Evolutionary conservation across 1,140 invertebrate species (phyloP), one percentile per base, ranked within the genome.

Genomic region (Lepidurus arcticus): DNA sequence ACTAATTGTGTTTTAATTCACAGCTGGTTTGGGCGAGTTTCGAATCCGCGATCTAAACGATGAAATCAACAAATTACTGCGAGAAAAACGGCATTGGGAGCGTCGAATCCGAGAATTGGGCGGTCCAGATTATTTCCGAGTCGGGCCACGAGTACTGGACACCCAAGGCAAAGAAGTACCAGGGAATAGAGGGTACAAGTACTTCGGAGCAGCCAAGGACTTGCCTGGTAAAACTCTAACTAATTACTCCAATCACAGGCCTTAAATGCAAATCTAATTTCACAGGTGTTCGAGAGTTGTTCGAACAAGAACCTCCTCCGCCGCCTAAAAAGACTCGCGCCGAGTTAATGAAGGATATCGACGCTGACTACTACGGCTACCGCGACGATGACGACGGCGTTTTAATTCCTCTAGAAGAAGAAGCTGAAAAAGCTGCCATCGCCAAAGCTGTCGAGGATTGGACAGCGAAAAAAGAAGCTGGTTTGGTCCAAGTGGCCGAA

Each of bases 191-290:
- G 98, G 98, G 0, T 99, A 99, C 84, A 98, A 99, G 87, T 99
- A 99, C 87, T 99, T 99, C 87, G 98, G 98, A 77, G 98, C 98
- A 45, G 97, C 98, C 0, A 98, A 98, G 86, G 97, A 99, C 87
- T 87, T 99, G 81, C 98, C 98, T 24, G 93, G 90, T 90, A 84
- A 81, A 75, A 73, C 7, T 75, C 7, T 75, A 44, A 34, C 2
- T 65, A 6, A n/a, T 65, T 7, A 65, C 45, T 47, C 45, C 4
- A 5, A 11, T 11, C n/a, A 21, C 74, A 21, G 42, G 13, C 10
- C 44, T 10, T 21, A 77, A 10, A 73, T 77, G 45, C 76, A 42
- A 21, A 21, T 74, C 44, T 78, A 43, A 53, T 13, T 80, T 77
- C 24, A 45, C 34, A 81, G 94, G 98, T 73, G 98, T 99, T 9